Evolutionary conservation across 2,113 vertebrate genomes (phyloP).

Genomic region (Ranitomeya variabilis): DNA sequence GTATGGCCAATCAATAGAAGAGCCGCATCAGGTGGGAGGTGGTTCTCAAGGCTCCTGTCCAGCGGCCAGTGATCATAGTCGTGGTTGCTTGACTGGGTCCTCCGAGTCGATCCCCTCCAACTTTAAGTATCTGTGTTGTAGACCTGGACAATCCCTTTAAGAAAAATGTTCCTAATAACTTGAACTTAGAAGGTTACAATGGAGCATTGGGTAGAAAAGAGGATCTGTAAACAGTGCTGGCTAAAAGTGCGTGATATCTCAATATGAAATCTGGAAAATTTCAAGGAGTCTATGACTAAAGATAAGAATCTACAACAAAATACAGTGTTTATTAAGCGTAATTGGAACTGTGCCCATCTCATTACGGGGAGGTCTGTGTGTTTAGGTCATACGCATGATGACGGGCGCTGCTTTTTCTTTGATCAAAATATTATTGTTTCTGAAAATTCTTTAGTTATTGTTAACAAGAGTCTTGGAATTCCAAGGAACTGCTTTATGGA

Average conservation of each 20-base stretch:
- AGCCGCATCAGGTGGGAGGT: too few relatives aligned
- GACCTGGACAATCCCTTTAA: not conserved
- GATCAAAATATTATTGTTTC: constrained; percentile 18
- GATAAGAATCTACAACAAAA: not conserved
- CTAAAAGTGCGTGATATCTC: not conserved
- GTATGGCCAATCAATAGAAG: too few relatives aligned
- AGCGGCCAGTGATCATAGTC: too few relatives aligned
- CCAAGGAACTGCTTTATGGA: constrained; percentile 8
- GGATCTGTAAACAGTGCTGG: not conserved
- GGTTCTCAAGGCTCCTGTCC: too few relatives aligned
- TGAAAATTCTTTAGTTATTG: constrained; percentile 22
- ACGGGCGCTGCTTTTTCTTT: not conserved
- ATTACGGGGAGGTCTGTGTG: not conserved
- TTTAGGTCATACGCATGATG: not conserved
- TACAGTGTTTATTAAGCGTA: not conserved
- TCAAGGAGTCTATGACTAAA: not conserved
- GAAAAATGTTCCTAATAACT: not conserved
- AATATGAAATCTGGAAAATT: not conserved
- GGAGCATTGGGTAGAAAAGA: not conserved
- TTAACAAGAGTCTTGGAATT: constrained; percentile 23
- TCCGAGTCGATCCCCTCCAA: too few relatives aligned
- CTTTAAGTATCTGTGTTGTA: too few relatives aligned
- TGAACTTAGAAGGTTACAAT: not conserved
- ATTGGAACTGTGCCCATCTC: not conserved
- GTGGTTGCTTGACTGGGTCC: too few relatives aligned